These are phyloP conservation scores for Caenorhabditis latens DNA, from an alignment of 1,140 invertebrate genomes.

Conservation along the genomic window DNA sequence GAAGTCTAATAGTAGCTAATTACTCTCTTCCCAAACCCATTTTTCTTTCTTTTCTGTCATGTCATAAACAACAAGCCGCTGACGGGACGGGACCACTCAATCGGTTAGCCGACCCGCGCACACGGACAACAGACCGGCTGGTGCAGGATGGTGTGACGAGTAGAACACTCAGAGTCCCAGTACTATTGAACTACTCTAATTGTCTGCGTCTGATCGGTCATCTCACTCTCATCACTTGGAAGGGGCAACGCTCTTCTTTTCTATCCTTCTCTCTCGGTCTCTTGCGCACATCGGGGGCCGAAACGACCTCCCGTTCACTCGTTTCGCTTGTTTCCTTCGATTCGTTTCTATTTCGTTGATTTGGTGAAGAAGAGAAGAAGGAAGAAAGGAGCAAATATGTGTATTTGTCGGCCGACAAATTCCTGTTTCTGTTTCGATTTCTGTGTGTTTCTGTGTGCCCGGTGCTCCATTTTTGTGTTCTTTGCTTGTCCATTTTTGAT, in stretches of 20 bases:
- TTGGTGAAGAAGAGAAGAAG: neutral
- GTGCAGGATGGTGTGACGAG: slow-evolving; percentile 12
- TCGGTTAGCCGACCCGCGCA: neutral
- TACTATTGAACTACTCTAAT: slow-evolving; percentile 30
- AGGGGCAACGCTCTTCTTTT: slow-evolving; percentile 2
- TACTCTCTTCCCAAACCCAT: neutral
- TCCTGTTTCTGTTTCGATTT: slow-evolving; percentile 29
- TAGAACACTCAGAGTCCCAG: slow-evolving; percentile 15
- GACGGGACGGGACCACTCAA: neutral
- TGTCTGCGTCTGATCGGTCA: slow-evolving; percentile 20
- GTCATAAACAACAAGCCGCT: neutral
- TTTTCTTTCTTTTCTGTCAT: neutral
- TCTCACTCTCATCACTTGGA: neutral
- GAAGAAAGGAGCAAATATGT: neutral
- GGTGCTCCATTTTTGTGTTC: neutral
- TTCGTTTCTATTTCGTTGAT: slow-evolving; percentile 48
- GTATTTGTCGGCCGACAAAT: slow-evolving; percentile 16
- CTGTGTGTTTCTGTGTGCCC: no score
- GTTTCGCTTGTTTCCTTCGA: slow-evolving; percentile 34
- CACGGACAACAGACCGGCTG: slow-evolving; percentile 2
- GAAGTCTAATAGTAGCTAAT: neutral
- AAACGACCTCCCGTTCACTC: slow-evolving; percentile 43
- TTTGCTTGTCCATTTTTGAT: neutral
- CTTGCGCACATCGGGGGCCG: neutral
- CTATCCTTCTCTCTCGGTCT: neutral